These are phyloP conservation scores for Apotomis betuletana DNA, from an alignment of 2,888 invertebrate species.

Conservation along the genomic window DNA sequence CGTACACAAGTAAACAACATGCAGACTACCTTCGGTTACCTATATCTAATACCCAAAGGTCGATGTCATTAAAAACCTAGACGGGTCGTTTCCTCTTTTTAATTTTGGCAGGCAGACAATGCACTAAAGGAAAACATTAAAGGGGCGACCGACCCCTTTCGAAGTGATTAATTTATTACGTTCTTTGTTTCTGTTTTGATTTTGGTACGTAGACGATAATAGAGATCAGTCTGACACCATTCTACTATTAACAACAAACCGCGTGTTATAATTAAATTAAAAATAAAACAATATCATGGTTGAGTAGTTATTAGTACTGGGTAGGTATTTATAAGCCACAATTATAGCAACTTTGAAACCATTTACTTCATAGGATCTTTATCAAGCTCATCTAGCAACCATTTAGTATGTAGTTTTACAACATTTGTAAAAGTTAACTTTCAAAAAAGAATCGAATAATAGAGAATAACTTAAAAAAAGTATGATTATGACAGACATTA, in stretches of 20 bases:
- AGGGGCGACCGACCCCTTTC: slow-evolving; percentile 77
- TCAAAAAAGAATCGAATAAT: no score
- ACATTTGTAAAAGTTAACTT: no score
- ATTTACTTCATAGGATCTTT: no score
- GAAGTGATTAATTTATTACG: slow-evolving; percentile 82
- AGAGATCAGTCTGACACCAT: slow-evolving; percentile 3
- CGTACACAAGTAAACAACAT: slow-evolving; percentile 5
- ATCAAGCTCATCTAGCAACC: no score
- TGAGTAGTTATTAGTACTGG: no score
- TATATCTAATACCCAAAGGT: slow-evolving; percentile 59
- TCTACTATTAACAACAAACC: background rate
- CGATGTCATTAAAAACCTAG: slow-evolving; percentile 68
- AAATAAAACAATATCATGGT: no score
- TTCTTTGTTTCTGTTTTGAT: slow-evolving; percentile 80
- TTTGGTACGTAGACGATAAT: slow-evolving; percentile 49
- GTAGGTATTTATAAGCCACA: no score
- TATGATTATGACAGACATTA: no score
- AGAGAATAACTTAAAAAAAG: no score
- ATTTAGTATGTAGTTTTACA: no score
- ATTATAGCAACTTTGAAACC: no score
- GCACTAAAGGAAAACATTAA: slow-evolving; percentile 79
- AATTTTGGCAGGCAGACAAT: slow-evolving; percentile 80
- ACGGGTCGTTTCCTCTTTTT: slow-evolving; percentile 76
- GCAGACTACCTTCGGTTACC: background rate
- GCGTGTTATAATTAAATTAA: background rate